Conservation (phyloP, 2,888 invertebrate species). For the Congeria kusceri region DNA sequence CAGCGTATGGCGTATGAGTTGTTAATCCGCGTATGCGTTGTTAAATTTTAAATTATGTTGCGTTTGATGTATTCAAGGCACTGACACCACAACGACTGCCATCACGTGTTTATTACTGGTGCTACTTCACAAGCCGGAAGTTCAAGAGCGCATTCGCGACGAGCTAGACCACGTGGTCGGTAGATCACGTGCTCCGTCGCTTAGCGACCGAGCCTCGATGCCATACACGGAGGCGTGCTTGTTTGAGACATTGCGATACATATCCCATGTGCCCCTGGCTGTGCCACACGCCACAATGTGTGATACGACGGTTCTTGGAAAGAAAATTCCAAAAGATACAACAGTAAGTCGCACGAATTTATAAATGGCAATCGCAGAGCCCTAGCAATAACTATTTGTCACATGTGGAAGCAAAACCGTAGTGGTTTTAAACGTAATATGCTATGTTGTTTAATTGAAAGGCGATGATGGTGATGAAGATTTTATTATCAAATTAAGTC, state of each 20-base stretch:
- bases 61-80: conserved; percentile 62
- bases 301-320: conserved; percentile 69
- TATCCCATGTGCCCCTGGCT: conserved; percentile 76
- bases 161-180: conserved; percentile 70
- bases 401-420: too few species aligned
- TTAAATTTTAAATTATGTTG: too few species aligned
- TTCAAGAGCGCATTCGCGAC: conserved; percentile 71
- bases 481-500: too few species aligned
- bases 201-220: conserved; percentile 63
- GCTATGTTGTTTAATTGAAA: too few species aligned
- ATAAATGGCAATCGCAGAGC: too few species aligned
- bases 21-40: too few species aligned
- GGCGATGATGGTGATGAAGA: too few species aligned
- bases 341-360: conserved; percentile 61
- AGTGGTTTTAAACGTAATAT: too few species aligned
- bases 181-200: conserved; percentile 48
- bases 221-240: conserved; percentile 62
- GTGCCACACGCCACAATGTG: conserved; percentile 75
- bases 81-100: conserved; percentile 81
- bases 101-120: conserved; percentile 76
- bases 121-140: conserved; percentile 71
- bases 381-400: too few species aligned
- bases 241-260: conserved; percentile 65
- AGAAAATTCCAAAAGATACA: conserved; percentile 68
- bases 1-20: too few species aligned